Conservation (phyloP, 2,888 invertebrate species). For the Barypeithes pellucidus region DNA sequence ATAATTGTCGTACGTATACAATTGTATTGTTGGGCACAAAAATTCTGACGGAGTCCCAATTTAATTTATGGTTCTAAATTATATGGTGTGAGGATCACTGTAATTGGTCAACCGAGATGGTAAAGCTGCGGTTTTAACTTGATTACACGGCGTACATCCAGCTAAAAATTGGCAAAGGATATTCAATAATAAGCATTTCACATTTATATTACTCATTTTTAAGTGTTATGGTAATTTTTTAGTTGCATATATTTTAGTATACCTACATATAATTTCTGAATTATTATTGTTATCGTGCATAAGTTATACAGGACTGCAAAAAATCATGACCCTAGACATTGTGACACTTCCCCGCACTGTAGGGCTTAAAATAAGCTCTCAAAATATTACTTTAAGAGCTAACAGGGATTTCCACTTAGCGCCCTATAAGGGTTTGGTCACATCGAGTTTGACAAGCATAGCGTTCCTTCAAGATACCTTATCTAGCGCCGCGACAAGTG, state of each 20-base stretch:
- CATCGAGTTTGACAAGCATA: too few species aligned
- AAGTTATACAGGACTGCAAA: too few species aligned
- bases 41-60: conserved; percentile 64
- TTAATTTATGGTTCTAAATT: conserved; percentile 70
- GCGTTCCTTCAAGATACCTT: too few species aligned
- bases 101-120: conserved; percentile 67
- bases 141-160: conserved; percentile 58
- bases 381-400: conserved; percentile 45
- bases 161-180: conserved; percentile 44
- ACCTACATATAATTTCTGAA: conserved; percentile 2
- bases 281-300: too few species aligned
- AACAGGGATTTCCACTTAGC: conserved; percentile 51
- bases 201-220: conserved; percentile 22
- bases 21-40: conserved; percentile 56
- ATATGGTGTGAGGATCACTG: conserved; percentile 67
- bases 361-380: conserved; percentile 46
- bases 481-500: too few species aligned
- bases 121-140: conserved; percentile 61
- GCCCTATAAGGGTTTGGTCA: conserved; percentile 34
- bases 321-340: conserved; percentile 18
- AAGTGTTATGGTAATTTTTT: background rate
- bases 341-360: conserved; percentile 1
- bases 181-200: conserved; percentile 33
- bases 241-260: too few species aligned
- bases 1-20: conserved; percentile 51